phyloP scores from a whole-genome alignment of 2,888 invertebrate genomes.

The Theretra japonica region DNA sequence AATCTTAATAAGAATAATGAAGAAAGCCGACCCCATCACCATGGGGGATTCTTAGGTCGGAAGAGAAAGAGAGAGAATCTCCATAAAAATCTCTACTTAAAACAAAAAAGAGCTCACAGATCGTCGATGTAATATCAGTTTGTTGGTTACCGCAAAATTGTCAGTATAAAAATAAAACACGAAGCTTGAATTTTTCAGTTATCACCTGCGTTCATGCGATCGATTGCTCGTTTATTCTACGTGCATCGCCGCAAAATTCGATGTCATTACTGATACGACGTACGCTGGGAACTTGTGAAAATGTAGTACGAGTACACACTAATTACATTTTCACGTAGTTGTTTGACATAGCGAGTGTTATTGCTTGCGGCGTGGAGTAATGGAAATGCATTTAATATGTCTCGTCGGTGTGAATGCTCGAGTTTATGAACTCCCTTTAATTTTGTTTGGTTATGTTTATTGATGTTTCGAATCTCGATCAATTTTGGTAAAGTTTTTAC shows the following conservation, averaged over 20 bases:
- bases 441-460: background rate
- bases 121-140: background rate
- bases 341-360: background rate
- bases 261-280: background rate
- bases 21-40: too few relatives aligned
- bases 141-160: background rate
- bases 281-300: background rate
- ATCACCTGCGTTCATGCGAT: background rate
- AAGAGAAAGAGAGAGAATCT: too few relatives aligned
- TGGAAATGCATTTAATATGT: conserved; percentile 1
- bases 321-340: conserved; percentile 4
- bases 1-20: too few relatives aligned
- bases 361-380: background rate
- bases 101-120: too few relatives aligned
- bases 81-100: too few relatives aligned
- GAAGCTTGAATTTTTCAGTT: background rate
- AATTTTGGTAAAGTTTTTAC: background rate
- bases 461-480: background rate
- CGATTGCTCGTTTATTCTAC: background rate
- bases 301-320: background rate
- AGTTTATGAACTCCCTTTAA: background rate
- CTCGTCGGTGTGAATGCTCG: background rate
- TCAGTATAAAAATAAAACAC: background rate
- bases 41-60: too few relatives aligned
- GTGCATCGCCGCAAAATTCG: background rate